Conservation (phyloP, 2,888 invertebrate genomes). For the Tricholauxania praeusta region DNA sequence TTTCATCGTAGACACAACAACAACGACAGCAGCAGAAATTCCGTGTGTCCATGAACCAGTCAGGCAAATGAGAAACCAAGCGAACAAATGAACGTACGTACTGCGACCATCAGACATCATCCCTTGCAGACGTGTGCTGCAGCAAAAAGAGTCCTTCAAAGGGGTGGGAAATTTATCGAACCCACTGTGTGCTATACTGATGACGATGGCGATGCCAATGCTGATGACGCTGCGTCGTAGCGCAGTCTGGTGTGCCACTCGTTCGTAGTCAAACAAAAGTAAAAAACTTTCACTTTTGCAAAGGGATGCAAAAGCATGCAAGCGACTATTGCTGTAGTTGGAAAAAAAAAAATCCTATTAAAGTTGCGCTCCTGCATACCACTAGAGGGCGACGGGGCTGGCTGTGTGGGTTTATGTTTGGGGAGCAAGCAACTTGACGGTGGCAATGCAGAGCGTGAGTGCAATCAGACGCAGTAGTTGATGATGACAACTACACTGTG, state of each 20-base stretch:
- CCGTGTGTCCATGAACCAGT: conserved; percentile 25
- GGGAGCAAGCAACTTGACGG: background rate
- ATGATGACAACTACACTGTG: background rate
- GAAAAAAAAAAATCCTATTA: background rate
- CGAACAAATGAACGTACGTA: conserved; percentile 6
- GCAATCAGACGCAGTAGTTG: conserved; percentile 26
- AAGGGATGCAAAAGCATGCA: background rate
- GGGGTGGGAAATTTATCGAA: background rate
- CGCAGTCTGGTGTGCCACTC: conserved; percentile 11
- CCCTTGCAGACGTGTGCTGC: conserved; percentile 13
- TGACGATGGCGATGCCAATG: background rate
- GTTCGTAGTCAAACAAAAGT: conserved; percentile 24
- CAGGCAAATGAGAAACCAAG: conserved; percentile 14
- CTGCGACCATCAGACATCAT: conserved; percentile 3
- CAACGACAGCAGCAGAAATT: conserved; percentile 3
- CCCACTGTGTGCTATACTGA: conserved; percentile 2
- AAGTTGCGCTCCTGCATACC: background rate
- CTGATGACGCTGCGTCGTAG: conserved; percentile 18
- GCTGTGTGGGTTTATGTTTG: background rate
- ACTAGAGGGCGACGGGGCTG: background rate
- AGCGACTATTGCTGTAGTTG: background rate
- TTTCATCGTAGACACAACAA: conserved; percentile 22
- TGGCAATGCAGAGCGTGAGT: conserved; percentile 8
- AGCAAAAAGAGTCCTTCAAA: background rate
- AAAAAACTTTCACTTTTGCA: conserved; percentile 43